Evolutionary conservation across 2,797 vertebrate species (phyloP).

Genomic region (Chelmon rostratus): DNA sequence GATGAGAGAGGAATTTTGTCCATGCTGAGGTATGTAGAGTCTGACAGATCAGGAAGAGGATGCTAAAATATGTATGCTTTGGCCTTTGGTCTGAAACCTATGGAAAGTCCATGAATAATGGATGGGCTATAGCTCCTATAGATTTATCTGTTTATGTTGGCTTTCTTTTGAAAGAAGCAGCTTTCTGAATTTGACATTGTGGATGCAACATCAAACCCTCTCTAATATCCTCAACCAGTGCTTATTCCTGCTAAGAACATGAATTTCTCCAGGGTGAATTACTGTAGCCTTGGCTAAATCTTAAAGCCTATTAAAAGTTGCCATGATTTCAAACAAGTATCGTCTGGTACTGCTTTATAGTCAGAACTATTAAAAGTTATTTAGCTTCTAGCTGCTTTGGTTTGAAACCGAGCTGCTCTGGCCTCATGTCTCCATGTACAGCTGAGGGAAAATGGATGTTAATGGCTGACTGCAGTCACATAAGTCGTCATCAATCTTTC

Average conservation of each 20-base stretch:
- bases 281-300: not conserved
- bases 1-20: not conserved
- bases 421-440: constrained; percentile 23
- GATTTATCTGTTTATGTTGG: constrained; percentile 30
- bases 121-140: constrained; percentile 47
- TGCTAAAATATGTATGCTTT: constrained; percentile 72
- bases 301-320: constrained; percentile 32
- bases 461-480: constrained; percentile 50
- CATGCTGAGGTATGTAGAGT: constrained; percentile 5
- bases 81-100: constrained; percentile 57
- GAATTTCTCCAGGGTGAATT: not conserved
- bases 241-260: not conserved
- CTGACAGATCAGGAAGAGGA: constrained; percentile 43
- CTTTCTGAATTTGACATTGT: constrained; percentile 22
- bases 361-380: constrained; percentile 26
- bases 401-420: constrained; percentile 17
- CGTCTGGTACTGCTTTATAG: constrained; percentile 13
- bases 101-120: constrained; percentile 65
- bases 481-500: constrained; percentile 62
- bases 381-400: constrained; percentile 25
- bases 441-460: constrained; percentile 36
- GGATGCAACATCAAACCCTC: constrained; percentile 8
- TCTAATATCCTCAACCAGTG: not conserved
- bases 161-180: constrained; percentile 21
- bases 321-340: constrained; percentile 14